Evolutionary conservation across 2,797 vertebrate genomes (phyloP), one percentile per base, ranked within the genome.

Genomic region (Serranus cabrilla): DNA sequence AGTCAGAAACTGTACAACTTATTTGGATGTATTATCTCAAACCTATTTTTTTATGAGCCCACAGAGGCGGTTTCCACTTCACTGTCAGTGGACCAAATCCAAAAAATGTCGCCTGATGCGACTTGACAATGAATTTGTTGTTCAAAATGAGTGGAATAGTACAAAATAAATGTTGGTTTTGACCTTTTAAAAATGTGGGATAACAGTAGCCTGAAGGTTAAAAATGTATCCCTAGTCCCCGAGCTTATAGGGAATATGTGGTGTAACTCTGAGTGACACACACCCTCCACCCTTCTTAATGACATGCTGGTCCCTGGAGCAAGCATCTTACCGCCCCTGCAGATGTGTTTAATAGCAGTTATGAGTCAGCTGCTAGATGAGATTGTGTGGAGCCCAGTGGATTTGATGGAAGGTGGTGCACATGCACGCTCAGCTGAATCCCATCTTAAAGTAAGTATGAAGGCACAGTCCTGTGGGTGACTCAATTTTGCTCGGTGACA

Each of bases 301-400:
- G 11, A 71, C 27, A 47, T 2, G 27, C 58, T 56, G 21, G 17
- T 77, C 81, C 66, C 62, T 68, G 42, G 49, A 70, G 63, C 73
- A 31, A 73, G 68, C 68, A 34, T 73, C 78, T 61, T 61, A 47
- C 52, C 51, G 54, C 64, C 52, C 57, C 52, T 70, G 61, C 60
- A 81, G 74, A 71, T 77, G 78, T 84, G 68, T 74, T 79, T 80
- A 78, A 85, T 80, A 66, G 69, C 78, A 68, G 51, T 59, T 71
- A 58, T 79, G 42, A 81, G 78, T 85, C 78, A 82, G 57, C 81
- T 75, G 75, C 69, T 61, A 23, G 67, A 74, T 66, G 75, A 66
- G 75, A 83, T 71, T 76, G 50, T 42, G 74, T 34, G 16, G 43
- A 66, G 54, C 71, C 68, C 61, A 7, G 11, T 76, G 69, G 71